phyloP scores from a whole-genome alignment of 2,113 vertebrate genomes.

The Chauna torquata region DNA sequence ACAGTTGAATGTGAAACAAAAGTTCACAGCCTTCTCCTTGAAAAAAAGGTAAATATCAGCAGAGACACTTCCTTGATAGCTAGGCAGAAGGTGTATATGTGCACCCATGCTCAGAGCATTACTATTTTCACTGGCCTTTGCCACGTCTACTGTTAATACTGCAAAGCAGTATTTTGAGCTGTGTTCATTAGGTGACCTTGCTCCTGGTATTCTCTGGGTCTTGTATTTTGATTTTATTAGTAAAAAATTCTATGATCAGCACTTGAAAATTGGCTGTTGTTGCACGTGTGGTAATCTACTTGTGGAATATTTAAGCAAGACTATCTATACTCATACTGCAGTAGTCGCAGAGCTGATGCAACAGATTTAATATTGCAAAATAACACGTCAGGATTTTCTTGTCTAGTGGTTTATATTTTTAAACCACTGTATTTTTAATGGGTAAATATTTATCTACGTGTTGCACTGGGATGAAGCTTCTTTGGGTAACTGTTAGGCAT shows the following conservation, averaged over 20 bases:
- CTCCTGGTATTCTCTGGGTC: not conserved
- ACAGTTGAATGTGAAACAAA: not conserved
- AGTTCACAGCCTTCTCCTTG: not conserved
- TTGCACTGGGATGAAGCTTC: not conserved
- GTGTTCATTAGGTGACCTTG: not conserved
- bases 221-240: not conserved
- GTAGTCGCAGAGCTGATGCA: not conserved
- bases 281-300: not conserved
- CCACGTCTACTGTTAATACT: not conserved
- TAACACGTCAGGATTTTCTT: not conserved
- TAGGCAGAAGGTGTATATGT: not conserved
- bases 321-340: not conserved
- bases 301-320: not conserved
- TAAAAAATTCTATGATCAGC: not conserved
- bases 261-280: not conserved
- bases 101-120: not conserved
- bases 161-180: not conserved
- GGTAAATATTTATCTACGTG: not conserved
- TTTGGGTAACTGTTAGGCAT: not conserved
- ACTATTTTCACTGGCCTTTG: not conserved
- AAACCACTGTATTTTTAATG: constrained; percentile 26
- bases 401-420: constrained; percentile 1
- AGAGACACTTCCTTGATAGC: not conserved
- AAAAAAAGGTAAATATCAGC: not conserved
- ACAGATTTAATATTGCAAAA: not conserved